phyloP scores from a whole-genome alignment of 2,888 invertebrate genomes.

The Phortica okadai region DNA sequence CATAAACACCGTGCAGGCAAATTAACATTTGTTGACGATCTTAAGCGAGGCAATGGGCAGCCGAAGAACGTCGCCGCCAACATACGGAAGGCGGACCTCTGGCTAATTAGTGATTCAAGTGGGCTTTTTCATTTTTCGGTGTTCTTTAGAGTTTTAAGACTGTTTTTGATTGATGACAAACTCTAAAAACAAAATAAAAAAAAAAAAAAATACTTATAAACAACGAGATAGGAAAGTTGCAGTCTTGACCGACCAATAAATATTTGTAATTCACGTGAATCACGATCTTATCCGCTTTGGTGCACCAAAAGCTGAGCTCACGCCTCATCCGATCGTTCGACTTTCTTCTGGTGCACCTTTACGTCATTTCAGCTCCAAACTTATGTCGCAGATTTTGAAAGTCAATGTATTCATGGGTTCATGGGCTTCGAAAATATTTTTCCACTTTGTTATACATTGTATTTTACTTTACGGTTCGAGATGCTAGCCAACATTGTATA shows the following conservation, averaged over 20 bases:
- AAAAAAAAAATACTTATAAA: neutral
- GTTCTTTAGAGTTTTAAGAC: conserved; percentile 63
- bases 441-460: neutral
- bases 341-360: neutral
- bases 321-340: neutral
- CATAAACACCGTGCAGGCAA: no score
- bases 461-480: neutral
- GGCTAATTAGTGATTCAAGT: conserved; percentile 68
- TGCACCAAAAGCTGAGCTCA: neutral
- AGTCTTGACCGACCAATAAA: neutral
- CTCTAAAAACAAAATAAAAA: neutral
- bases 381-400: no score
- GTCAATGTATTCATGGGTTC: neutral
- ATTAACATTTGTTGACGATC: conserved; percentile 43
- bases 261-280: conserved; percentile 15
- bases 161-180: conserved; percentile 30
- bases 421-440: neutral
- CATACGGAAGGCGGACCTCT: conserved; percentile 11
- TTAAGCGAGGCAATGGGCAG: conserved; percentile 37
- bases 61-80: neutral
- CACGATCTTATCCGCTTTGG: neutral
- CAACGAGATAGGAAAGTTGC: neutral
- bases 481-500: neutral
- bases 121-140: conserved; percentile 56
- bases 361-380: neutral